Percentiles rank a stretch among this genome's conserved stretches.
Evolutionary conservation across 2,888 invertebrate genomes (phyloP).

Genomic region (Ennomos erosarius): DNA sequence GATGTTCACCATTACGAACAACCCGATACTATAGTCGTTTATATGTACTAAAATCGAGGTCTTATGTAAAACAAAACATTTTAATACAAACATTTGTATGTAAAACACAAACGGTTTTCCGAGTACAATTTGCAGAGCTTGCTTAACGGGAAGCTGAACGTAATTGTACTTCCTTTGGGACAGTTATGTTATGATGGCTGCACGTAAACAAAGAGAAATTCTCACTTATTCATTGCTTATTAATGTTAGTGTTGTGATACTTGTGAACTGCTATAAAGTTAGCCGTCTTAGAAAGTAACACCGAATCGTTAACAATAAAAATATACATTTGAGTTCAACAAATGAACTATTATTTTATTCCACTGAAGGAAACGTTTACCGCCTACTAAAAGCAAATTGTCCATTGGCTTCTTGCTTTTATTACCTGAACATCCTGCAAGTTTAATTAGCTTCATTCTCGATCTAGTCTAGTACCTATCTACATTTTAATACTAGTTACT

Average conservation of each 20-base stretch:
- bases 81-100: conserved; percentile 25
- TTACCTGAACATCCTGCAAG: conserved; percentile 24
- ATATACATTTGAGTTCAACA: too few species aligned
- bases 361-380: background rate
- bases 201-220: conserved; percentile 60
- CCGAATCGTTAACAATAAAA: too few species aligned
- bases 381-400: background rate
- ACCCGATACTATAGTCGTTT: too few species aligned
- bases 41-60: too few species aligned
- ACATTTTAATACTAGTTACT: conserved; percentile 40
- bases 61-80: conserved; percentile 4
- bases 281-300: conserved; percentile 22
- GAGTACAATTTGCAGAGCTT: conserved; percentile 29
- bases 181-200: conserved; percentile 63
- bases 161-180: conserved; percentile 72
- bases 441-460: conserved; percentile 12
- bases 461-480: conserved; percentile 17
- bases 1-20: too few species aligned
- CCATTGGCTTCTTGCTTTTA: background rate
- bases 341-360: too few species aligned
- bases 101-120: conserved; percentile 19
- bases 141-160: conserved; percentile 65
- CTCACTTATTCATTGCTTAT: conserved; percentile 65
- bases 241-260: conserved; percentile 48
- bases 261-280: conserved; percentile 43